Base-by-base conservation (phyloP, 2,113 vertebrate genomes). In the Electrona antarctica region DNA sequence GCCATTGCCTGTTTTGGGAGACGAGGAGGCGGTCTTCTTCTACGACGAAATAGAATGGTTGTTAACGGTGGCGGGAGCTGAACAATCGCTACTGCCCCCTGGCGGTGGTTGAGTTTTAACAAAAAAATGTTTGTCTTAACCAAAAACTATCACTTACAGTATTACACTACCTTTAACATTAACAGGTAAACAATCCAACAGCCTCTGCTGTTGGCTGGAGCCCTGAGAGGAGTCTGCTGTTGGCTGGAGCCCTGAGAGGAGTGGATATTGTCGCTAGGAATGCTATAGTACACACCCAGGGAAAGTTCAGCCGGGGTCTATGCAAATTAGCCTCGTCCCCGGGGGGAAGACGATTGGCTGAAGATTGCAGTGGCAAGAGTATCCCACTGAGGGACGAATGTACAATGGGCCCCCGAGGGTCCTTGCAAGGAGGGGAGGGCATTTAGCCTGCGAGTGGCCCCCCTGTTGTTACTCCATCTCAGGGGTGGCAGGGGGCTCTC, bases 401-500 rank as follows among this genome's bases (percentile, higher is more conserved):
- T 87, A 92, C 88, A 90, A 87, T 79, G 54, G 87, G 87, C 77
- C 90, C 92, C 85, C 69, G 78, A 89, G 88, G 90, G 87, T 85
- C 83, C 82, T 61, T 21, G 21, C 85, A 60, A 77, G 78, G 54
- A 92, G 85, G 21, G 21, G 81, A 84, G 83, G 84, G 87, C 78
- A 82, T 92, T 91, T 89, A 90, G 85, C 88, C 89, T 91, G 81
- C 84, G 86, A 90, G 85, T 87, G 85, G 66, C 85, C 89, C 87
- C 89, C 21, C 89, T 82, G 89, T 84, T 83, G 83, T 87, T 90
- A 92, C 85, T 91, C 91, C 85, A 93, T 93, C 91, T 91, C 90
- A 73, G 55, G 85, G 84, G 90, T 92, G 84, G 90, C 84, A 77
- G 92, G 91, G 90, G 90, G 89, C 87, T 73, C 92, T 83, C 87